Evolutionary conservation across 2,888 invertebrate species (phyloP).

Genomic region (Eilema caniola): DNA sequence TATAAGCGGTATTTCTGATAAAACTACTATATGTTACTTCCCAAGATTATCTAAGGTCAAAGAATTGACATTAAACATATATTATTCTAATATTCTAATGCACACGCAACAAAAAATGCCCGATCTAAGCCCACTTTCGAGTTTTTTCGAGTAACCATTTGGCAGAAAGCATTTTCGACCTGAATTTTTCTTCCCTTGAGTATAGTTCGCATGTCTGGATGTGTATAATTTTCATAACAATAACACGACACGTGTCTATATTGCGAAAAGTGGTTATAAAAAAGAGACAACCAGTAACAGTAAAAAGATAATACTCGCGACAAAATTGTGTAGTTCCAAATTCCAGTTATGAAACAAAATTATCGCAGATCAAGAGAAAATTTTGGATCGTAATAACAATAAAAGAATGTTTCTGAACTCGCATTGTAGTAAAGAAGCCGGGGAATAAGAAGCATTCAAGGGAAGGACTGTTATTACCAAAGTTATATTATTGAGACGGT

Average conservation of each 20-base stretch:
- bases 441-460: not conserved
- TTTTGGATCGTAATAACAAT: constrained; percentile 8
- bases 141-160: constrained; percentile 33
- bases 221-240: constrained; percentile 34
- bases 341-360: not conserved
- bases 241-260: constrained; percentile 22
- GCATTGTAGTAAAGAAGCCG: constrained; percentile 1
- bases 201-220: constrained; percentile 14
- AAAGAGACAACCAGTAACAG: not conserved
- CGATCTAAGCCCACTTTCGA: constrained; percentile 13
- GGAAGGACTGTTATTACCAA: not conserved
- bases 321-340: not conserved
- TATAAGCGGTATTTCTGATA: no score
- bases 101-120: constrained; percentile 1
- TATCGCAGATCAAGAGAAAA: not conserved
- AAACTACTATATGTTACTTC: not conserved
- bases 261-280: constrained; percentile 7
- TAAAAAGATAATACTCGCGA: not conserved
- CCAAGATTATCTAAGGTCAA: constrained; percentile 9
- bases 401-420: constrained; percentile 3
- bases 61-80: not conserved
- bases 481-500: not conserved
- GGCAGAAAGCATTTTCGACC: constrained; percentile 14
- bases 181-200: constrained; percentile 21
- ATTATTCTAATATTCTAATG: not conserved